phyloP scores from a whole-genome alignment of 2,797 vertebrate species.

The Rhinatrema bivittatum region DNA sequence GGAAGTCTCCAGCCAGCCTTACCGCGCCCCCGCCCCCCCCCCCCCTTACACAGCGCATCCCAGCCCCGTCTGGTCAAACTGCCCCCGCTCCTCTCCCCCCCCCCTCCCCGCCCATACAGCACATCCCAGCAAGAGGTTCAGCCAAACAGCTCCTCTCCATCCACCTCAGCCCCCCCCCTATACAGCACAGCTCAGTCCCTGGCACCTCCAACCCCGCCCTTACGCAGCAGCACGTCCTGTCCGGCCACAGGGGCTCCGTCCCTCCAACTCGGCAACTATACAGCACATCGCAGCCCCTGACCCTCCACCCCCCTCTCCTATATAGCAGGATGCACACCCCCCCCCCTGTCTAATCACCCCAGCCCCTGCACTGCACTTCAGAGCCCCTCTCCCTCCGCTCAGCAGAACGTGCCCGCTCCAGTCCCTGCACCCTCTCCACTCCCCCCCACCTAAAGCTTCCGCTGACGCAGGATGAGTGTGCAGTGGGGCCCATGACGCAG shows the following conservation, averaged over 20 bases:
- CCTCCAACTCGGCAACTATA: conserved; percentile 22
- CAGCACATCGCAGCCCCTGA: conserved; percentile 48
- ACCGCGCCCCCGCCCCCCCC: no score
- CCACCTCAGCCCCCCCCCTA: no score
- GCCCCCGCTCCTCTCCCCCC: neutral
- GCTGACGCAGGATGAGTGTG: no score
- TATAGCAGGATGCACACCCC: conserved; percentile 53
- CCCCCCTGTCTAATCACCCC: no score
- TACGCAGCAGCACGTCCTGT: neutral
- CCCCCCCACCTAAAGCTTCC: conserved; percentile 23
- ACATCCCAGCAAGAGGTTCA: no score
- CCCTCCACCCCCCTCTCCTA: no score
- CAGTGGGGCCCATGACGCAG: no score
- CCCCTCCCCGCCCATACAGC: no score
- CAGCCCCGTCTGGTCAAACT: neutral
- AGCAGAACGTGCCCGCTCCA: conserved; percentile 49
- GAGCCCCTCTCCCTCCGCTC: conserved; percentile 18
- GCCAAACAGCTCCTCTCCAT: no score
- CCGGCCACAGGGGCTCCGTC: neutral
- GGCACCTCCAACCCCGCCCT: no score
- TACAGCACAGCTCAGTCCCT: no score
- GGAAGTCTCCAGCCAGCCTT: no score
- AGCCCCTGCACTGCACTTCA: neutral
- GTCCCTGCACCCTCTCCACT: conserved; percentile 30
- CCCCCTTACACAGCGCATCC: neutral